Evolutionary conservation across 2,797 vertebrate species (phyloP).

Genomic region (Acanthornis magna): DNA sequence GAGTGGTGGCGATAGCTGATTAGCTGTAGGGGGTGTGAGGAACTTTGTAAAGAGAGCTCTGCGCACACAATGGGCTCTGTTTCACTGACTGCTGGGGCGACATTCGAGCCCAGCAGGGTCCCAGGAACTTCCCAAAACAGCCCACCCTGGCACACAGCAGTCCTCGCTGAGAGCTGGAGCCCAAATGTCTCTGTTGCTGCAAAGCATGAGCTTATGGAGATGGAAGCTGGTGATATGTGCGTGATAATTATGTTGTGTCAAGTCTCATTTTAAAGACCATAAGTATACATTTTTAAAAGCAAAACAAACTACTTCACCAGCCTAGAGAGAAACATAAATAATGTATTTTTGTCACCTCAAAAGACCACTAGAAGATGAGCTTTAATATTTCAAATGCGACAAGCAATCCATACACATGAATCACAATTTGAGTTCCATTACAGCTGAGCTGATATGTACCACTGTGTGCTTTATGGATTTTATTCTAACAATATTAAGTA

Average conservation of each 20-base stretch:
- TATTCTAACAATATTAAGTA: slow-evolving; percentile 44
- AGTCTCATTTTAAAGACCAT: slow-evolving; percentile 71
- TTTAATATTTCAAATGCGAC: slow-evolving; percentile 76
- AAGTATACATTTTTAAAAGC: slow-evolving; percentile 69
- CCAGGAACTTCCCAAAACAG: neutral
- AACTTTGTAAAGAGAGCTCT: neutral
- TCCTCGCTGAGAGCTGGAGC: neutral
- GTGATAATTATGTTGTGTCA: slow-evolving; percentile 64
- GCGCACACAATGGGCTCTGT: neutral
- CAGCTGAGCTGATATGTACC: slow-evolving; percentile 30
- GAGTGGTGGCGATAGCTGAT: neutral
- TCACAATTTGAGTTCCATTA: slow-evolving; percentile 66
- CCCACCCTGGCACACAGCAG: neutral
- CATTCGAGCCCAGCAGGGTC: neutral
- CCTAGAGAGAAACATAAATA: slow-evolving; percentile 70
- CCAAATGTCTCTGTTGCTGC: neutral
- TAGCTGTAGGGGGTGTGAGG: neutral
- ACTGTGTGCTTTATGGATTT: slow-evolving; percentile 34
- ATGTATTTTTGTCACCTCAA: slow-evolving; percentile 69
- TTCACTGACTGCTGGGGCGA: neutral
- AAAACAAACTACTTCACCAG: slow-evolving; percentile 68
- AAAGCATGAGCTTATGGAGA: neutral
- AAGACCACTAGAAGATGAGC: slow-evolving; percentile 72
- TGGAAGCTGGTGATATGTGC: slow-evolving; percentile 33
- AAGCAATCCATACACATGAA: slow-evolving; percentile 72